Evolutionary conservation across 1,140 invertebrate genomes (phyloP), one percentile per base, ranked within the genome.

Genomic region (Ips nitidus): DNA sequence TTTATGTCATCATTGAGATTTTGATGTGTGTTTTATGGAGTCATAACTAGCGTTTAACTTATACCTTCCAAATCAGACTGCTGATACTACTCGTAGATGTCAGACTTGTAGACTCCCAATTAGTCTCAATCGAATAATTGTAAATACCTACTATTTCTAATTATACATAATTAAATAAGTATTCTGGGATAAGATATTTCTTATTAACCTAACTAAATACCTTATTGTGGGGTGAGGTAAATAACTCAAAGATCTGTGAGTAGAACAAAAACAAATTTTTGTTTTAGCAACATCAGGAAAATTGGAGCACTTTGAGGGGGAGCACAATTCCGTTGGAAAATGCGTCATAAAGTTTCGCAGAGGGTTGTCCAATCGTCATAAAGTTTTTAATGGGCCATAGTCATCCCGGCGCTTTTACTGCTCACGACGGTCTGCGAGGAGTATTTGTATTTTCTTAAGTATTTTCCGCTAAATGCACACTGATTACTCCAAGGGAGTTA

Each of bases 341-440:
- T 58, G 65, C 50, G 45, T 57, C 59, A 52, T 64, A 72, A 63
- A 70, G 58, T 55, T 69, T 63, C 47, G 37, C 59, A 63, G 70
- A 72, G 70, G 70, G 66, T 72, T 72, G 70, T 72, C 70, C 70
- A 65, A 72, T 72, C 65, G 70, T 69, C 60, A 64, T 72, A 72
- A 72, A 72, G 8, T 53, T 50, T 68, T 72, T 72, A 63, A 72
- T 69, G 70, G 70, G 60, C 61, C 61, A 72, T 72, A 72, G 37
- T 64, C 70, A 57, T 72, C 59, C 70, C 50, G 38, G 57, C 64
- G 64, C 58, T 72, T 72, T 72, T 72, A 72, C 65, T 72, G 62
- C 60, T 60, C 66, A 65, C 70, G 68, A 69, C 41, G 60, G 55
- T 45, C 68, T 52, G 43, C 63, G 61, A 36, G 68, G 42, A 52